phyloP scores from a whole-genome alignment of 2,888 invertebrate species.

The Chrysolina americana region DNA sequence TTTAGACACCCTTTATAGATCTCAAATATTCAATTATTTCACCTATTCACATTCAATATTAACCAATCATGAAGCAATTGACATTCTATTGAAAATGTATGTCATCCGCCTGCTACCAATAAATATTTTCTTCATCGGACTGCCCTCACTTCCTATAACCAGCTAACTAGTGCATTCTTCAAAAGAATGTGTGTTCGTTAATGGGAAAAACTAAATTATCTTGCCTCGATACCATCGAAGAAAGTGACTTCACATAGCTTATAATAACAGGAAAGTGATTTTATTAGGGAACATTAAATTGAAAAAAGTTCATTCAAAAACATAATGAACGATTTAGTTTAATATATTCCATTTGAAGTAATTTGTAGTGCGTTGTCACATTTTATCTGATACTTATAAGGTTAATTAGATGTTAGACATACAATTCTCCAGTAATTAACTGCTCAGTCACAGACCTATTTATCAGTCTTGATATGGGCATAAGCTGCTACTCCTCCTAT shows the following conservation, averaged over 20 bases:
- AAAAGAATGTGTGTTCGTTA: not conserved
- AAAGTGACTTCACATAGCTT: slow-evolving; percentile 54
- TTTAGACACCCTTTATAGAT: too few species aligned
- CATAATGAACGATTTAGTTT: slow-evolving; percentile 44
- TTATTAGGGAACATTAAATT: slow-evolving; percentile 48
- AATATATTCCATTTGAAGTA: slow-evolving; percentile 43
- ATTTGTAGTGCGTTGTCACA: slow-evolving; percentile 42
- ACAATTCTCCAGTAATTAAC: slow-evolving; percentile 42
- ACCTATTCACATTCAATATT: not conserved
- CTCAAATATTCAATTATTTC: not conserved
- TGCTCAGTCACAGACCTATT: slow-evolving; percentile 41
- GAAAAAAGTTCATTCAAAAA: slow-evolving; percentile 42
- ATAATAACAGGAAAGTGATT: slow-evolving; percentile 58
- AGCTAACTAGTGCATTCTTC: slow-evolving; percentile 11
- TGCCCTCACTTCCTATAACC: slow-evolving; percentile 25
- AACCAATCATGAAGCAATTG: too few species aligned
- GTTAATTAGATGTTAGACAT: slow-evolving; percentile 46
- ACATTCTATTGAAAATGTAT: not conserved
- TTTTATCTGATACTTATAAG: slow-evolving; percentile 41
- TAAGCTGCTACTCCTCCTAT: slow-evolving; percentile 38
- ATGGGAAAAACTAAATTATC: slow-evolving; percentile 16
- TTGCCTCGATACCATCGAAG: slow-evolving; percentile 44
- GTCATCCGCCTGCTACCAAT: too few species aligned
- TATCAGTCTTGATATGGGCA: slow-evolving; percentile 44
- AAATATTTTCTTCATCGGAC: not conserved